These are phyloP conservation scores for Dicranocentrus wangi DNA, from an alignment of 2,888 invertebrate genomes.

Conservation along the genomic window DNA sequence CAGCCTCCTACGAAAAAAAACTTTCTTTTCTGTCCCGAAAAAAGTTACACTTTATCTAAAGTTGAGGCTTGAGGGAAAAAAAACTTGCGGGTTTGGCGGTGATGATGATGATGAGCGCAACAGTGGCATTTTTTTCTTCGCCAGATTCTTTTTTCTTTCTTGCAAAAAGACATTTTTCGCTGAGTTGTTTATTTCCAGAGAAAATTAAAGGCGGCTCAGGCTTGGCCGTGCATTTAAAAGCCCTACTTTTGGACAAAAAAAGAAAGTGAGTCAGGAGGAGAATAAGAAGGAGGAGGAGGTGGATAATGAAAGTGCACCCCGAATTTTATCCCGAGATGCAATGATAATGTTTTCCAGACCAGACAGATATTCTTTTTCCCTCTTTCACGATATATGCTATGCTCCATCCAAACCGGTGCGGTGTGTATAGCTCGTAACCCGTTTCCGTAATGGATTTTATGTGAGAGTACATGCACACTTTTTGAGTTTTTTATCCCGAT, in stretches of 20 bases:
- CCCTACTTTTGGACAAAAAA: conserved; percentile 25
- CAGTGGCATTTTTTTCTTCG: conserved; percentile 1
- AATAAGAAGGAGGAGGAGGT: too few species aligned
- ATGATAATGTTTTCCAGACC: neutral
- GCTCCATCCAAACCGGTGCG: neutral
- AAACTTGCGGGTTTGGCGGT: conserved; percentile 9
- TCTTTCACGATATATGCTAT: neutral
- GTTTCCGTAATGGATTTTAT: conserved; percentile 37
- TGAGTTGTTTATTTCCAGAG: conserved; percentile 49
- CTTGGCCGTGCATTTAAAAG: conserved; percentile 42
- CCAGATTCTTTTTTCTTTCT: neutral
- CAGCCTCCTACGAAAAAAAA: conserved; percentile 24
- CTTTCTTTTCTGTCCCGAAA: conserved; percentile 22
- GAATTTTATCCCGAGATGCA: conserved; percentile 41
- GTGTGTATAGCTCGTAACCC: conserved; percentile 18
- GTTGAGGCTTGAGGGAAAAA: conserved; percentile 20
- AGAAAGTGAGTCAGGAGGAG: too few species aligned
- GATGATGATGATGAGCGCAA: conserved; percentile 45
- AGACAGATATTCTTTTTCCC: neutral
- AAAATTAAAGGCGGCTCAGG: conserved; percentile 42
- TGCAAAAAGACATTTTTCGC: conserved; percentile 26
- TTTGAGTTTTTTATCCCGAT: conserved; percentile 42
- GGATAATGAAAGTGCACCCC: conserved; percentile 54
- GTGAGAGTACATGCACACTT: conserved; percentile 26
- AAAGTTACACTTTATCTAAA: conserved; percentile 37